These are phyloP conservation scores for Microctenopoma steveboyesi DNA, from an alignment of 2,797 vertebrate species.

Conservation along the genomic window DNA sequence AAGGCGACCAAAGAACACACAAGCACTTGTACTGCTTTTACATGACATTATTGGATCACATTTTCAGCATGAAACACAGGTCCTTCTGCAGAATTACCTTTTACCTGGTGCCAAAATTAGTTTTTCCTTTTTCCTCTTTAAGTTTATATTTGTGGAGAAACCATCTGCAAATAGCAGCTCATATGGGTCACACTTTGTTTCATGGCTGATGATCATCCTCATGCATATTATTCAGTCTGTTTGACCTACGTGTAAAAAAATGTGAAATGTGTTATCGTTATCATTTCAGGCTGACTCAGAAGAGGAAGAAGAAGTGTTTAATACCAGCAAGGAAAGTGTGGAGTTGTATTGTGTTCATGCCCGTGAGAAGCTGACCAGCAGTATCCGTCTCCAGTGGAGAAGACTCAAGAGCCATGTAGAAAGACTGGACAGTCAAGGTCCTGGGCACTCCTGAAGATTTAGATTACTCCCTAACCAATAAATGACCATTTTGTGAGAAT, in stretches of 20 bases:
- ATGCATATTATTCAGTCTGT: neutral
- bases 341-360: constrained; percentile 91
- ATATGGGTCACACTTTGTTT: neutral
- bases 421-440: constrained; percentile 94
- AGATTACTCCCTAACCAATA: neutral
- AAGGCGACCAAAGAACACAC: neutral
- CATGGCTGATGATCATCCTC: neutral
- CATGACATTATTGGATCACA: too few relatives aligned
- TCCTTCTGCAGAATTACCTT: neutral
- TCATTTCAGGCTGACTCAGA: constrained; percentile 84
- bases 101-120: neutral
- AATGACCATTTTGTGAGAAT: too few relatives aligned
- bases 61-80: neutral
- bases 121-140: neutral
- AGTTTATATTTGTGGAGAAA: neutral
- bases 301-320: constrained; percentile 87
- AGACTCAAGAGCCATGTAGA: constrained; percentile 95
- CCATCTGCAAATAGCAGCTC: neutral
- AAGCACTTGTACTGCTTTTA: neutral
- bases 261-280: constrained; percentile 1
- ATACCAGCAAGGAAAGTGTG: constrained; percentile 87
- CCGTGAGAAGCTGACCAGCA: constrained; percentile 92
- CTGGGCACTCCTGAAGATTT: neutral
- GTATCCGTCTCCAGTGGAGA: constrained; percentile 96
- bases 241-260: neutral